A percentile compares a stretch with the other conserved stretches of the same genome.
These are phyloP conservation scores for Anticlea derivata DNA, from an alignment of 2,888 invertebrate species.

Conservation along the genomic window DNA sequence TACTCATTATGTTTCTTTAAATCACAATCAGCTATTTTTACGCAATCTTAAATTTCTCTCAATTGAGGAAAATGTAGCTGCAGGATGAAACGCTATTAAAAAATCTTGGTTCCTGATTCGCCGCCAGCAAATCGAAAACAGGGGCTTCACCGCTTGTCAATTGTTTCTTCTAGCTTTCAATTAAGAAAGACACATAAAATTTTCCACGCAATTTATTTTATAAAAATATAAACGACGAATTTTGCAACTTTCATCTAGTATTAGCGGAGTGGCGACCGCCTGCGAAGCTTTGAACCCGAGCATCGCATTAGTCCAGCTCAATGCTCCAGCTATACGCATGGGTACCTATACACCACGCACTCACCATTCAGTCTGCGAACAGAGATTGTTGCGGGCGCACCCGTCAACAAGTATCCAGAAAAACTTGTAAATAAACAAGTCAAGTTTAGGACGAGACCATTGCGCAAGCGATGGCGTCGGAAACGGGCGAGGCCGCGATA, in stretches of 20 bases:
- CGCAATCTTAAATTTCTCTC: too few relatives aligned
- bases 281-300: conserved; percentile 78
- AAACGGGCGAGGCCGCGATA: conserved; percentile 72
- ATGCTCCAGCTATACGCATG: conserved; percentile 62
- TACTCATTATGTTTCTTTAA: too few relatives aligned
- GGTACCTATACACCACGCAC: conserved; percentile 53
- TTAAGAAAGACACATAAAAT: conserved; percentile 1
- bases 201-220: conserved; percentile 16
- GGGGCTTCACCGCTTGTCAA: conserved; percentile 22
- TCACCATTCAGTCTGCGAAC: conserved; percentile 68
- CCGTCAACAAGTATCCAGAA: conserved; percentile 48
- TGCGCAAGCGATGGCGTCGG: conserved; percentile 73
- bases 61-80: conserved; percentile 2
- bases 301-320: conserved; percentile 77
- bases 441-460: conserved; percentile 49
- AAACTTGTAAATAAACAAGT: conserved; percentile 47
- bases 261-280: conserved; percentile 65
- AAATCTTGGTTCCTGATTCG: conserved; percentile 7
- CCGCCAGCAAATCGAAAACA: conserved; percentile 29
- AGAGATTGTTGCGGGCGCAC: conserved; percentile 71
- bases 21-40: too few relatives aligned
- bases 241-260: conserved; percentile 40
- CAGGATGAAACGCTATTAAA: background rate
- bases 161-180: conserved; percentile 20
- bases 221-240: conserved; percentile 14